Conservation (phyloP, 2,113 vertebrate species). For the Sarotherodon lohbergeri region DNA sequence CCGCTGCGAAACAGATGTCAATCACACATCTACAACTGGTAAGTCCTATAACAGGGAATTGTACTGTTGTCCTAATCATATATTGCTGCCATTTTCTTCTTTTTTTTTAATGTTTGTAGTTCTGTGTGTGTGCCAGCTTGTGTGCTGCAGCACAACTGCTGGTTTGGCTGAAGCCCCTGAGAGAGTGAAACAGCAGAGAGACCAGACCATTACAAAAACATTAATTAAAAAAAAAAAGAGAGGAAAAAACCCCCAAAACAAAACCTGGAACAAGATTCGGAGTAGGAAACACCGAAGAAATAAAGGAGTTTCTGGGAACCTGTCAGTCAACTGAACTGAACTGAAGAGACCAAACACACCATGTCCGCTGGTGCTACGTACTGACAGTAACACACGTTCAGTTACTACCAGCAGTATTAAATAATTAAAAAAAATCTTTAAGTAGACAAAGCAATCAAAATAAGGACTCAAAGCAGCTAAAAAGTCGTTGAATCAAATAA, state of each 20-base stretch:
- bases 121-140: slow-evolving; percentile 29
- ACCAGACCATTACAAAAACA: neutral
- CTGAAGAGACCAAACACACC: neutral
- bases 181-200: slow-evolving; percentile 56
- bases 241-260: neutral
- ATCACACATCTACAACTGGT: slow-evolving; percentile 45
- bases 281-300: neutral
- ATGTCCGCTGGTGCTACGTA: neutral
- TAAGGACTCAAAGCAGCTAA: slow-evolving; percentile 36
- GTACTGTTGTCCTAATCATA: slow-evolving; percentile 3
- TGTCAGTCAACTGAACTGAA: neutral
- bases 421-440: neutral
- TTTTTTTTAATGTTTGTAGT: neutral
- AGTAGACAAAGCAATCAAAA: slow-evolving; percentile 3
- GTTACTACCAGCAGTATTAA: slow-evolving; percentile 6
- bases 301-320: neutral
- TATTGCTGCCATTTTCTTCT: slow-evolving; percentile 13
- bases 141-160: slow-evolving; percentile 31
- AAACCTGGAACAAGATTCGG: neutral
- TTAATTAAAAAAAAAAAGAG: neutral
- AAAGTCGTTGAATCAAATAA: slow-evolving; percentile 37
- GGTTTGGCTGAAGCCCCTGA: slow-evolving; percentile 60
- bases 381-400: neutral
- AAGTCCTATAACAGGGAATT: slow-evolving; percentile 16
- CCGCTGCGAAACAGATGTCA: slow-evolving; percentile 42